Evolutionary conservation across 2,113 vertebrate species (phyloP).

Genomic region (Salvelinus alpinus): DNA sequence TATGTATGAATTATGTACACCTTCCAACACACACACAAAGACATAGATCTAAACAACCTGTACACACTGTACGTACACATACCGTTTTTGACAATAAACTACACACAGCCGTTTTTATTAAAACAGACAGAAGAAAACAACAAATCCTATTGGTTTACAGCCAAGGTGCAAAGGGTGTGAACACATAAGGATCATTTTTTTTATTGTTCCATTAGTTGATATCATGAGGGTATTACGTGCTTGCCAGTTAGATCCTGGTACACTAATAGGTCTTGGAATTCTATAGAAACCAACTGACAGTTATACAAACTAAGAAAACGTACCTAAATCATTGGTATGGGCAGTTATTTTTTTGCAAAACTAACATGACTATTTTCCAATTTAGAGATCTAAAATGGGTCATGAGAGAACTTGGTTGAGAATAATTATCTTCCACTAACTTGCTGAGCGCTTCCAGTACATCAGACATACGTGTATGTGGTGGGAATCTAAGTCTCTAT

Average conservation of each 20-base stretch:
- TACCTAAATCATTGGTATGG: neutral
- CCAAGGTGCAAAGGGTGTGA: too few relatives aligned
- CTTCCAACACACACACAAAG: too few relatives aligned
- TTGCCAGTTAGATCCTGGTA: neutral
- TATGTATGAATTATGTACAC: too few relatives aligned
- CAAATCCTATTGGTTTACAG: too few relatives aligned
- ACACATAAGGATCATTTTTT: too few relatives aligned
- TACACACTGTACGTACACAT: too few relatives aligned
- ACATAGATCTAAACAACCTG: too few relatives aligned
- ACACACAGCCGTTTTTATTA: neutral
- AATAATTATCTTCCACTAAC: neutral
- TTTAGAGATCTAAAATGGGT: neutral
- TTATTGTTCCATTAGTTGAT: neutral
- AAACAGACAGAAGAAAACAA: neutral
- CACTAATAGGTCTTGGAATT: neutral
- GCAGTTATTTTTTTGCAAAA: neutral
- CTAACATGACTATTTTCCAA: neutral
- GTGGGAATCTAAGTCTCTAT: neutral
- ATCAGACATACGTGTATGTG: too few relatives aligned
- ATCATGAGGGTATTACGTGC: neutral
- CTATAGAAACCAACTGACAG: neutral
- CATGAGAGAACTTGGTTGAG: neutral
- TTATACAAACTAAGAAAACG: neutral
- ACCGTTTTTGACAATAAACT: neutral
- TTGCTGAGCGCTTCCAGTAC: neutral